phyloP scores from a whole-genome alignment of 2,113 vertebrate species.

The Toxotes chatareus region DNA sequence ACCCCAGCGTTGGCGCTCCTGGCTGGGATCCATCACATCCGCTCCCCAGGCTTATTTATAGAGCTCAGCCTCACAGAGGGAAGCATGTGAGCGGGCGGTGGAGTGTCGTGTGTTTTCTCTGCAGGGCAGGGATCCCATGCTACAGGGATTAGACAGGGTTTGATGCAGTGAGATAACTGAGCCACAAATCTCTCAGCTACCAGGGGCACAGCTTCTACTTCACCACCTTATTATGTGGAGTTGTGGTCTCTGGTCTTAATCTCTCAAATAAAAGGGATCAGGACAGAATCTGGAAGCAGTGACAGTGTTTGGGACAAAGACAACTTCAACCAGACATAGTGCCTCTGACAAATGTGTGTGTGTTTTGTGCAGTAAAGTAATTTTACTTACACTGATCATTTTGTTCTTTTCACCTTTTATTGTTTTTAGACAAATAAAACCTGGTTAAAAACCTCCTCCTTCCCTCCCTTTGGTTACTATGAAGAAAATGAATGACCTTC shows the following conservation, averaged over 20 bases:
- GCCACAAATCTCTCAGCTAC: conserved; percentile 43
- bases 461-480: no score
- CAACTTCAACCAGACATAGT: no score
- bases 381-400: no score
- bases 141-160: conserved; percentile 57
- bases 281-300: background rate
- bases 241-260: background rate
- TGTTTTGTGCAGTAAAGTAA: no score
- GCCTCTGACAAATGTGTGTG: no score
- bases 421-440: no score
- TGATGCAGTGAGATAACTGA: conserved; percentile 44
- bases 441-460: no score
- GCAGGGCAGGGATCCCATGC: conserved; percentile 67
- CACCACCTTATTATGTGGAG: background rate
- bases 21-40: conserved; percentile 59
- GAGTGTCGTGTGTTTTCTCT: conserved; percentile 41
- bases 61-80: conserved; percentile 39
- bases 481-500: no score
- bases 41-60: conserved; percentile 67
- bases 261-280: background rate
- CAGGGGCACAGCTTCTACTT: conserved; percentile 13
- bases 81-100: conserved; percentile 43
- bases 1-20: conserved; percentile 26
- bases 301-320: background rate
- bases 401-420: no score